Percentiles rank a stretch among this genome's conserved stretches.
Conservation (phyloP, 2,888 invertebrate species). For the Eristalinus aeneus region DNA sequence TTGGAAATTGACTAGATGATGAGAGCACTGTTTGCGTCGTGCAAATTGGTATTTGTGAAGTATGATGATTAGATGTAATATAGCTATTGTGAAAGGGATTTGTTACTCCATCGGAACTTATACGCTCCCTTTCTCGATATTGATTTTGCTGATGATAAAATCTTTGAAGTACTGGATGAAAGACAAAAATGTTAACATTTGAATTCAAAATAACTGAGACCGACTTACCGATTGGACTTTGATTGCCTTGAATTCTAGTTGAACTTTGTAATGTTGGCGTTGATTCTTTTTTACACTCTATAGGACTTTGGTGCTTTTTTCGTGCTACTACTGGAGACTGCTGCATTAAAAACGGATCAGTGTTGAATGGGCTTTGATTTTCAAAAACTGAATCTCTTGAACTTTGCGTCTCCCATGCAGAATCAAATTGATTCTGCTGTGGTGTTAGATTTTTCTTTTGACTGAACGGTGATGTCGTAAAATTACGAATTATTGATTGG, state of each 20-base stretch:
- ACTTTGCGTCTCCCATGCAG: conserved; percentile 72
- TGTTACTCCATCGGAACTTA: conserved; percentile 73
- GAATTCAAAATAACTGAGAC: not conserved
- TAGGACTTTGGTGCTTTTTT: conserved; percentile 69
- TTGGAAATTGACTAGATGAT: conserved; percentile 79
- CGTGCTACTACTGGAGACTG: conserved; percentile 57
- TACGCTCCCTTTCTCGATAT: conserved; percentile 82
- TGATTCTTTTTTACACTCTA: conserved; percentile 70
- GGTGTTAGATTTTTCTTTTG: conserved; percentile 78
- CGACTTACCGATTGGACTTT: conserved; percentile 85
- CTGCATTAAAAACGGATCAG: conserved; percentile 23
- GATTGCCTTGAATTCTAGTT: conserved; percentile 83
- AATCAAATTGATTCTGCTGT: conserved; percentile 72
- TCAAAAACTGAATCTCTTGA: conserved; percentile 1
- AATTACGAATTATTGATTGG: conserved; percentile 79
- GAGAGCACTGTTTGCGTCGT: conserved; percentile 74
- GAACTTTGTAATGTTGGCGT: conserved; percentile 71
- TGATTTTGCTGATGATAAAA: conserved; percentile 91
- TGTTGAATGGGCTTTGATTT: conserved; percentile 20
- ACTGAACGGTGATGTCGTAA: conserved; percentile 80
- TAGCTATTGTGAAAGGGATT: conserved; percentile 79
- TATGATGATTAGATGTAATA: conserved; percentile 72
- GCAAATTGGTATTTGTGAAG: conserved; percentile 72
- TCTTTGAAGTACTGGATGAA: conserved; percentile 84
- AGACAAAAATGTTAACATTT: not conserved